Conservation (phyloP, 2,113 vertebrate genomes). For the Collichthys lucidus region DNA sequence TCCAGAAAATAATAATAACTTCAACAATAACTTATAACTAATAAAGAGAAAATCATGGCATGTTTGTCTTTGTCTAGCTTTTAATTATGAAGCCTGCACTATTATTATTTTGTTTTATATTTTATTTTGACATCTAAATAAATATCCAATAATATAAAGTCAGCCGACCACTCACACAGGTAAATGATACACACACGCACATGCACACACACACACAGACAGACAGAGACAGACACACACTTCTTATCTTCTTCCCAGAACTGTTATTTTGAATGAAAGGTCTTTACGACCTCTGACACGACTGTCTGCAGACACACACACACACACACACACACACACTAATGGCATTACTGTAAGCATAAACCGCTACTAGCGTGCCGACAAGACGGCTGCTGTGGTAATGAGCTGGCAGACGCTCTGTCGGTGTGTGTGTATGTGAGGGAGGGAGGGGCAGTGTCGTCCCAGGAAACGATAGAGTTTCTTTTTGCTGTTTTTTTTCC, state of each 20-base stretch:
- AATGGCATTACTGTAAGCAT: constrained; percentile 82
- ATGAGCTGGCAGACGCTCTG: constrained; percentile 78
- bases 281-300: constrained; percentile 71
- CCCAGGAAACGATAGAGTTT: constrained; percentile 57
- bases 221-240: constrained; percentile 28
- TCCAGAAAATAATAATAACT: no score
- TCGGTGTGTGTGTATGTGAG: constrained; percentile 25
- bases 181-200: constrained; percentile 4
- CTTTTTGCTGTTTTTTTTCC: constrained; percentile 29
- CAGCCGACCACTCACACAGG: background rate
- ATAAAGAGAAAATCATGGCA: background rate
- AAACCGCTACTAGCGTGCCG: constrained; percentile 70
- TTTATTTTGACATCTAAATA: background rate
- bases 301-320: constrained; percentile 42
- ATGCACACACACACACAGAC: constrained; percentile 26
- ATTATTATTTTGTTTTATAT: background rate
- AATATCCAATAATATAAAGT: background rate
- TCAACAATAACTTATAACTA: background rate
- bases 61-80: no score
- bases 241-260: constrained; percentile 68
- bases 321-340: constrained; percentile 55
- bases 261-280: constrained; percentile 71
- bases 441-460: constrained; percentile 6
- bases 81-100: no score
- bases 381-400: constrained; percentile 78